phyloP scores from a whole-genome alignment of 2,113 vertebrate genomes.

The Microcebus ravelobensis region DNA sequence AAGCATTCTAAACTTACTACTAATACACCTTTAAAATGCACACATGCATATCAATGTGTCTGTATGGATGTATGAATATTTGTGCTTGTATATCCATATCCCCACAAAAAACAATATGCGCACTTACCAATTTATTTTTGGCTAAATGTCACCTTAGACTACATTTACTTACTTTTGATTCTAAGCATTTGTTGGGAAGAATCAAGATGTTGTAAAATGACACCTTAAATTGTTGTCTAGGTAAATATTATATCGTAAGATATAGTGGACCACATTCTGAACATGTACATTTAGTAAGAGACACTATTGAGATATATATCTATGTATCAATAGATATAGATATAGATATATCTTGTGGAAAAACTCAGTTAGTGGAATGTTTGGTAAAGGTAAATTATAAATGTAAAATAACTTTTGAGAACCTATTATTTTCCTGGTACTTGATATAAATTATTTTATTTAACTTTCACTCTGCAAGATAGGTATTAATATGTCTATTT shows the following conservation, averaged over 20 bases:
- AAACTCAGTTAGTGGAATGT: not conserved
- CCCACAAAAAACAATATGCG: not conserved
- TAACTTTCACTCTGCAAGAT: slow-evolving; percentile 6
- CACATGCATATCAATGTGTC: not conserved
- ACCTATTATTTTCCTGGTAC: not conserved
- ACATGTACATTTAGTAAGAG: not conserved
- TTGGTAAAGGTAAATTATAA: slow-evolving; percentile 3
- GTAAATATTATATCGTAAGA: not conserved
- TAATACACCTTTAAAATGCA: not conserved
- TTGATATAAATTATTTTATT: not conserved
- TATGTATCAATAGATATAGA: too few relatives aligned
- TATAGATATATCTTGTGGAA: not conserved
- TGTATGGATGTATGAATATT: not conserved
- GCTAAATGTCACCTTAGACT: not conserved
- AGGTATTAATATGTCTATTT: not conserved
- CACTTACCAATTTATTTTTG: not conserved
- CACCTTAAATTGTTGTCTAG: not conserved
- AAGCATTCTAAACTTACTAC: not conserved
- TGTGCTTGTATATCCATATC: not conserved
- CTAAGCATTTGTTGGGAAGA: not conserved
- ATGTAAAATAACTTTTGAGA: slow-evolving; percentile 38
- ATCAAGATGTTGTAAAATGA: not conserved
- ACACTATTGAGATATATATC: not conserved
- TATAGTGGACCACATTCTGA: not conserved
- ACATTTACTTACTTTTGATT: not conserved